Percentiles rank a stretch among this genome's conserved stretches.
Evolutionary conservation across 2,113 vertebrate genomes (phyloP).

Genomic region (Taxidea taxus): DNA sequence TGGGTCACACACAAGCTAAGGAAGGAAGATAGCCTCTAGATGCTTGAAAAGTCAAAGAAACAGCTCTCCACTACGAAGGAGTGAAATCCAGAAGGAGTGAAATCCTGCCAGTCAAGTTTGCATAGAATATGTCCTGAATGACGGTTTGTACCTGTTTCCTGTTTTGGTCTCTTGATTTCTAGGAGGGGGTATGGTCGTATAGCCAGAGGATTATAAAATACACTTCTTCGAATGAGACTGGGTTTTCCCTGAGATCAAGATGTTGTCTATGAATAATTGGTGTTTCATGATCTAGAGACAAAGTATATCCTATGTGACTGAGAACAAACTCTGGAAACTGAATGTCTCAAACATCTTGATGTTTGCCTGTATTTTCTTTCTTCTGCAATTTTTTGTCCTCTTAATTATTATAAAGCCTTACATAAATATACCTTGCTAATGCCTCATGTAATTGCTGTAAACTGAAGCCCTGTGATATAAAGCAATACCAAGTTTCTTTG

Average conservation of each 20-base stretch:
- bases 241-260: background rate
- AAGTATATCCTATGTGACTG: background rate
- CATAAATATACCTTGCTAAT: background rate
- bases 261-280: background rate
- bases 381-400: background rate
- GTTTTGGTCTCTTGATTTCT: background rate
- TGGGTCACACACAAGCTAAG: background rate
- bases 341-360: background rate
- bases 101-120: background rate
- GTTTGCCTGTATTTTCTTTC: background rate
- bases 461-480: background rate
- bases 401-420: background rate
- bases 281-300: background rate
- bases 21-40: background rate
- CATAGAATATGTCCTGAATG: background rate
- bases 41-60: background rate
- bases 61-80: background rate
- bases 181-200: background rate
- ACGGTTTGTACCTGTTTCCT: background rate
- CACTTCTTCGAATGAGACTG: background rate
- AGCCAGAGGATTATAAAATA: background rate
- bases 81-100: background rate
- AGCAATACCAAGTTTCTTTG: background rate
- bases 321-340: background rate
- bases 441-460: background rate